Conservation (phyloP, 1,140 invertebrate species). For the Bombus impatiens region DNA sequence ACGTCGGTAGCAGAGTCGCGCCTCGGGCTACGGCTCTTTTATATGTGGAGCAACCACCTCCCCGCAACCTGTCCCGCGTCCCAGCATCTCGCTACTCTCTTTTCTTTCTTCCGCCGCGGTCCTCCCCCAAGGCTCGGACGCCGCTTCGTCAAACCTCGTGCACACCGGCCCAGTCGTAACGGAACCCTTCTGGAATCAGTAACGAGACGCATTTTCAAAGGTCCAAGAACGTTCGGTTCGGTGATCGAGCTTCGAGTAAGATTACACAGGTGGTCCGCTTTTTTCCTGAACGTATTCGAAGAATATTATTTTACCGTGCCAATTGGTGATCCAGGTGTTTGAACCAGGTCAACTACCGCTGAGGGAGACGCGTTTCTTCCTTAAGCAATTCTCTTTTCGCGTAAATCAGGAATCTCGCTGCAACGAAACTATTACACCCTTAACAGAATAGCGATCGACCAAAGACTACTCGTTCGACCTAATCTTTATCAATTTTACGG, state of each 20-base stretch:
- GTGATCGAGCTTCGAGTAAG: background rate
- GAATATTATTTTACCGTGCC: background rate
- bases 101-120: constrained; percentile 46
- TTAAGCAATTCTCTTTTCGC: background rate
- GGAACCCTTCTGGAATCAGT: constrained; percentile 51
- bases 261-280: background rate
- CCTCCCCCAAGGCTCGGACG: constrained; percentile 56
- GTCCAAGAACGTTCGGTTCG: too few species aligned
- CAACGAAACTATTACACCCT: background rate
- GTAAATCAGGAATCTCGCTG: too few species aligned
- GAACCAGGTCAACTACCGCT: background rate
- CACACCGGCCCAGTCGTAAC: constrained; percentile 39
- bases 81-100: background rate
- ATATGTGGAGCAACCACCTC: constrained; percentile 68
- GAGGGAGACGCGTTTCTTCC: background rate
- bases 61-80: constrained; percentile 12
- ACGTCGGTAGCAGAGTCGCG: constrained; percentile 68
- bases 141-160: background rate
- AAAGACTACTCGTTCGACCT: background rate
- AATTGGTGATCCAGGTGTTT: background rate
- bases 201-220: constrained; percentile 17
- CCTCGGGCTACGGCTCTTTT: constrained; percentile 69
- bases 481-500: constrained; percentile 46
- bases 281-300: background rate
- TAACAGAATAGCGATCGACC: background rate